A percentile compares a stretch with the other conserved stretches of the same genome.
Conservation (phyloP, 1,140 invertebrate species). For the Oedothorax gibbosus region DNA sequence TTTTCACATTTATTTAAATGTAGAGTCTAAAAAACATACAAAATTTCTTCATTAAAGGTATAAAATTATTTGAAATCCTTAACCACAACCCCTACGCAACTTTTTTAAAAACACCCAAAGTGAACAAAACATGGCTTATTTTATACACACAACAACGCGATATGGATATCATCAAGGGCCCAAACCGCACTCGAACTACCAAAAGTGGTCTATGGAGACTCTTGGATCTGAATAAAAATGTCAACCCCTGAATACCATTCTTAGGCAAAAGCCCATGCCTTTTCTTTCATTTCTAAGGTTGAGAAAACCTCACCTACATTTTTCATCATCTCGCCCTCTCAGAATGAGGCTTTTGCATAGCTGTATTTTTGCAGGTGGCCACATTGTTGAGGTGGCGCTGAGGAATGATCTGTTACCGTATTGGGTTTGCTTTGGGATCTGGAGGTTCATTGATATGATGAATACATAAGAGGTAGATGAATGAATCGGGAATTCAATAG, state of each 20-base stretch:
- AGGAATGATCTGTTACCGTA: not conserved
- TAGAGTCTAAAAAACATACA: too few species aligned
- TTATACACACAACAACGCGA: too few species aligned
- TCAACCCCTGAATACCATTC: not conserved
- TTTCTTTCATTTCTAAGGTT: not conserved
- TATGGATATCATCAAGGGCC: too few species aligned
- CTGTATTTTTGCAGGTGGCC: slow-evolving; percentile 50
- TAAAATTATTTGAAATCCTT: too few species aligned
- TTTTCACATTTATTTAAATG: too few species aligned
- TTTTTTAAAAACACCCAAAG: not conserved
- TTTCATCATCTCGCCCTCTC: not conserved
- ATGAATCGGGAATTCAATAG: too few species aligned
- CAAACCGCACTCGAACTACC: slow-evolving; percentile 18
- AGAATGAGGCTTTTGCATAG: not conserved
- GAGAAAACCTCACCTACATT: slow-evolving; percentile 7
- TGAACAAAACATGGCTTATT: too few species aligned
- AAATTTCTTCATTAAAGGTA: too few species aligned
- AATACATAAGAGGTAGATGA: too few species aligned
- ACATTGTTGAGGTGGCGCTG: not conserved
- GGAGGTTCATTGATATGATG: too few species aligned
- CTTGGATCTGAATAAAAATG: slow-evolving; percentile 8
- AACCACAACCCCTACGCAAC: not conserved
- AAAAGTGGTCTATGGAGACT: not conserved
- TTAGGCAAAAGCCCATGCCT: not conserved
- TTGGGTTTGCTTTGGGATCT: too few species aligned